Conservation (phyloP, 2,888 invertebrate species). For the Orchesella flavescens region DNA sequence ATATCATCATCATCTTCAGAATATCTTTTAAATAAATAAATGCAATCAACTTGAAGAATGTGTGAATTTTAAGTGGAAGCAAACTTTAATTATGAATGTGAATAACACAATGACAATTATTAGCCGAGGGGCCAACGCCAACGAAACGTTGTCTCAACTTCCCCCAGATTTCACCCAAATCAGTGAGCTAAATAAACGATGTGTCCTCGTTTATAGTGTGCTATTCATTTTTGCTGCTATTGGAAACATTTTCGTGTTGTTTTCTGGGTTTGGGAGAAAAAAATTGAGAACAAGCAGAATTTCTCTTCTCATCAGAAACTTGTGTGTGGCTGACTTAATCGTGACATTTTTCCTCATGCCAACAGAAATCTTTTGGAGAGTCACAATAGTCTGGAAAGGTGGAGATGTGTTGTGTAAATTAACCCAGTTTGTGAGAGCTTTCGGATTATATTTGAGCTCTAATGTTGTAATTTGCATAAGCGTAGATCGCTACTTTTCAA, state of each 20-base stretch:
- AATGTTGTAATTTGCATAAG: conserved; percentile 86
- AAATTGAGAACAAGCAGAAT: conserved; percentile 82
- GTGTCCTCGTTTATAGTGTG: conserved; percentile 79
- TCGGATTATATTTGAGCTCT: conserved; percentile 85
- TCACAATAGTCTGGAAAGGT: conserved; percentile 86
- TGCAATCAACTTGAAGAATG: too few relatives aligned
- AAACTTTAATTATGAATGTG: too few relatives aligned
- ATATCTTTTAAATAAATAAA: too few relatives aligned
- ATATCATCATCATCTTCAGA: too few relatives aligned
- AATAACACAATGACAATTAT: too few relatives aligned
- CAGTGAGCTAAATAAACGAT: conserved; percentile 58
- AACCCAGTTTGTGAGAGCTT: conserved; percentile 82
- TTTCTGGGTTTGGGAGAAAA: conserved; percentile 75
- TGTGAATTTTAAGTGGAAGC: too few relatives aligned
- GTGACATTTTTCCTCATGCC: conserved; percentile 87
- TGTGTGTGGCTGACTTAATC: conserved; percentile 85
- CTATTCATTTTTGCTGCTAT: conserved; percentile 81
- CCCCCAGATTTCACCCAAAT: conserved; percentile 57
- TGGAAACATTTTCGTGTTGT: conserved; percentile 84
- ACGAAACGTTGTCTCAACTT: not conserved
- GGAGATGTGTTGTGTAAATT: conserved; percentile 84
- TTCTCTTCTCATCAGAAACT: conserved; percentile 84
- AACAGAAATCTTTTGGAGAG: conserved; percentile 77
- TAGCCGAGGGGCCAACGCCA: too few relatives aligned
- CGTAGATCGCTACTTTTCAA: conserved; percentile 85